Base-by-base conservation (phyloP, 2,113 vertebrate genomes). In the Arenaria interpres region DNA sequence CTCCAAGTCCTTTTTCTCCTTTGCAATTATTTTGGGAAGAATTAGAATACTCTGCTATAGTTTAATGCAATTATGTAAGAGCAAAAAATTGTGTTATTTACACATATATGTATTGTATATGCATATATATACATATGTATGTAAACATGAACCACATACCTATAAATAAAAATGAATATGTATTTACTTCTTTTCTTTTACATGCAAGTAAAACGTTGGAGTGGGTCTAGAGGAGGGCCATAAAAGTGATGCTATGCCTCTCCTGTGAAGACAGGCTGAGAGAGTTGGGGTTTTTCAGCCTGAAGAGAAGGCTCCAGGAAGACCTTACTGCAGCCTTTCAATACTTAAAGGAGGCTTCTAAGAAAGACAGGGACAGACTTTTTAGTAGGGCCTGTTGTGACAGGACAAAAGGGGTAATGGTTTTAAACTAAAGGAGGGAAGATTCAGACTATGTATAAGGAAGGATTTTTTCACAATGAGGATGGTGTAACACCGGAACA, bases 351-450 rank as follows among this genome's bases (percentile, higher is more conserved):
- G 33, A 10, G 14, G 24, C 12, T 21, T 75, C 4, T 3, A 54
- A 41, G 51, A 64, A 76, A 81, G 43, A 57, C 11, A 10, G 39
- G 4, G n/a, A 63, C 3, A 6, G 9, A 69, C 12, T 15, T 68
- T 69, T 63, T 72, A 22, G 30, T 8, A 71, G 14, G 5, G 28
- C 7, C 33, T 60, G 7, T 5, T 10, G 60, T 2, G 2, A 71
- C 0, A 64, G 28, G 15, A 39, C 30, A 39, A 23, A 22, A 14
- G 3, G 3, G 5, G 1, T 10, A 33, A 41, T 3, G 9, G 9
- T 54, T 86, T 63, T 30, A 59, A 89, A 63, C 7, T n/a, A 32
- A 48, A 60, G 4, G 3, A 59, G 2, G 0, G 6, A 7, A 41
- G 50, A 37, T 24, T 64, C 9, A 59, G 35, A 63, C 33, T 12